These are phyloP conservation scores for Thera obeliscata DNA, from an alignment of 2,888 invertebrate species.

Conservation along the genomic window DNA sequence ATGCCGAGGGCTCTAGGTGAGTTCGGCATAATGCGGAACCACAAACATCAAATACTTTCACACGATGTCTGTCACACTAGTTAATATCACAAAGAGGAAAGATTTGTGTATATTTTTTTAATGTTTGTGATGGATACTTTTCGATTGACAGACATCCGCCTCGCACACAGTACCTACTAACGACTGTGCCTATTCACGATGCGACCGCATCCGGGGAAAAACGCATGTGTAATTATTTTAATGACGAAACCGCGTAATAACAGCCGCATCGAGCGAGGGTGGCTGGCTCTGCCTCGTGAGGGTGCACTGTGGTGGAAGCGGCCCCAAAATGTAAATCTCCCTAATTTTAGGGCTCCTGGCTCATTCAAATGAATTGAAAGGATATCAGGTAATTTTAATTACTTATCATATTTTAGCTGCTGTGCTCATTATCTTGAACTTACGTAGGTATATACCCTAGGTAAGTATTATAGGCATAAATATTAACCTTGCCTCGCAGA, in stretches of 20 bases:
- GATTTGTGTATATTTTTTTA: too few species aligned
- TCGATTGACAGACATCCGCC: background rate
- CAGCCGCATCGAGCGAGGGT: slow-evolving; percentile 11
- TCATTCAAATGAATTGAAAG: slow-evolving; percentile 11
- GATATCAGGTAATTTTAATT: background rate
- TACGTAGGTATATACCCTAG: too few species aligned
- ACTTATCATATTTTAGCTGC: background rate
- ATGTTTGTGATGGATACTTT: background rate
- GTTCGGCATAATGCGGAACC: slow-evolving; percentile 8
- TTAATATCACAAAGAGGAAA: too few species aligned
- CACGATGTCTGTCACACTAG: background rate
- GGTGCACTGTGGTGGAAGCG: slow-evolving; percentile 7
- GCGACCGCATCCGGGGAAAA: slow-evolving; percentile 20
- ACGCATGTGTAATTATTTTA: slow-evolving; percentile 25
- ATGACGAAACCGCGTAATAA: slow-evolving; percentile 18
- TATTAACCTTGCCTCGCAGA: slow-evolving; percentile 10
- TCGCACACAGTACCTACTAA: too few species aligned
- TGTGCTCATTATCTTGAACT: background rate
- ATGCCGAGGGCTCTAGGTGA: background rate
- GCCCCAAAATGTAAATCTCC: slow-evolving; percentile 29
- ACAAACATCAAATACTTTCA: background rate
- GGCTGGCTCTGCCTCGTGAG: slow-evolving; percentile 1
- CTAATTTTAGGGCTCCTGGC: slow-evolving; percentile 31
- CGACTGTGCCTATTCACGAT: too few species aligned
- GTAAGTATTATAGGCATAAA: too few species aligned